Evolutionary conservation across 2,113 vertebrate species (phyloP).

Genomic region (Tapirus terrestris): DNA sequence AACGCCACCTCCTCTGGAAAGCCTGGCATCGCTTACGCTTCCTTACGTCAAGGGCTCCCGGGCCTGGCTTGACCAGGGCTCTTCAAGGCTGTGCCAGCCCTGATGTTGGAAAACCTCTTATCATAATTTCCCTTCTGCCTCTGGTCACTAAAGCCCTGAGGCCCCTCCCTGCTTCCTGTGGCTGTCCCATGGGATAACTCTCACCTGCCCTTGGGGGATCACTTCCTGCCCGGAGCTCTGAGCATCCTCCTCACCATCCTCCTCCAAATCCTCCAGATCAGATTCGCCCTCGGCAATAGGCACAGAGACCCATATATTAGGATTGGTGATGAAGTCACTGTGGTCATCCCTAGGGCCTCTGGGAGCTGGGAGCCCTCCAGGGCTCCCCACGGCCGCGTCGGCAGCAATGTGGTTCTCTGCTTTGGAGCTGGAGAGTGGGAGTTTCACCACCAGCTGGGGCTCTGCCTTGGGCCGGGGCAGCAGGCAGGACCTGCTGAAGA

Average conservation of each 20-base stretch:
- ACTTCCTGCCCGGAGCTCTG: constrained; percentile 69
- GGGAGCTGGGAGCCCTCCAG: background rate
- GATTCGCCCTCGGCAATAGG: constrained; percentile 96
- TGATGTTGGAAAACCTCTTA: background rate
- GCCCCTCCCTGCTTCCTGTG: background rate
- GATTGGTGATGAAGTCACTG: constrained; percentile 91
- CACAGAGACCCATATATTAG: constrained; percentile 90
- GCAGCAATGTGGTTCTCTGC: constrained; percentile 65
- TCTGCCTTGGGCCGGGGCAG: constrained; percentile 62
- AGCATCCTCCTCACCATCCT: constrained; percentile 83
- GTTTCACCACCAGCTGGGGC: constrained; percentile 69
- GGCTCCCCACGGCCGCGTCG: background rate
- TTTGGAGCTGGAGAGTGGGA: constrained; percentile 73
- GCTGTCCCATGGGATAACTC: background rate
- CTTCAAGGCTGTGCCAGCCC: background rate
- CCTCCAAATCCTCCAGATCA: constrained; percentile 92
- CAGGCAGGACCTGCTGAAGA: constrained; percentile 80
- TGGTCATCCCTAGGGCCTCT: constrained; percentile 76
- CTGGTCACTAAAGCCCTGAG: background rate
- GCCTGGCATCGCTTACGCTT: background rate
- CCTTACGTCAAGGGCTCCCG: background rate
- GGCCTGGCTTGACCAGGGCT: background rate
- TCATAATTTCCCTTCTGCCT: background rate
- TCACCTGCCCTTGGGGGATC: constrained; percentile 83
- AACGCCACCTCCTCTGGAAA: background rate